Evolutionary conservation across 2,888 invertebrate genomes (phyloP), one percentile per base, ranked within the genome.

Genomic region (Hypolimnas misippus): DNA sequence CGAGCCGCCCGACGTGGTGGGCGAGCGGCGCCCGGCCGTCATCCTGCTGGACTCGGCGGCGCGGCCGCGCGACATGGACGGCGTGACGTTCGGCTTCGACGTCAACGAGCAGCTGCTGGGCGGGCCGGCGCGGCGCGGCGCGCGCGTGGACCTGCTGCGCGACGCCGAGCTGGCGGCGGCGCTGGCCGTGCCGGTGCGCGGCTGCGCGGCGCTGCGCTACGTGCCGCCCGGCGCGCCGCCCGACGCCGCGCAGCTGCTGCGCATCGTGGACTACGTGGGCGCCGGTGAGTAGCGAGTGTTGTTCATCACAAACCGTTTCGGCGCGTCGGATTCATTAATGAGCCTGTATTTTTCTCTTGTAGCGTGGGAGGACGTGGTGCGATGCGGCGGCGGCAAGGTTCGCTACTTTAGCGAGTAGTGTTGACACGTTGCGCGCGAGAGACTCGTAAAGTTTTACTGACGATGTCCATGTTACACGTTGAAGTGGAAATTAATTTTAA

Each of bases 11-110:
- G 92, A 89, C 79, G 89, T 90, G 72, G 84, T 89, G 66, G 78
- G 84, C 38, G 88, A 84, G 75, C 84, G 87, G 17, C 93, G 95
- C 64, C 96, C 96, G 59, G 94, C 96, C 57, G 96, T 96, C 66
- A 94, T 96, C 66, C 95, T 96, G 78, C 87, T 96, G 70, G 94
- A 95, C 81, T 94, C 95, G 76, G 90, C 92, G 67, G 83, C 82
- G 68, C 77, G 82, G 56, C 81, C 88, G 71, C 92, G 92, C 70
- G 89, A 89, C 73, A 93, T 95, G 84, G 93, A 93, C 77, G 95
- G 94, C 75, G 93, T 97, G 62, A 96, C 96, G 38, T 97, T 97
- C 84, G 96, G 96, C 12, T 96, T 96, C 85, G 96, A 95, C 78
- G 90, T 96, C 65, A 96, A 96, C 86, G 95, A 96, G 84, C 94